Percentiles rank a stretch among this genome's conserved stretches.
These are phyloP conservation scores for Sebastes elongatus DNA, from an alignment of 2,797 vertebrate genomes.

Conservation along the genomic window DNA sequence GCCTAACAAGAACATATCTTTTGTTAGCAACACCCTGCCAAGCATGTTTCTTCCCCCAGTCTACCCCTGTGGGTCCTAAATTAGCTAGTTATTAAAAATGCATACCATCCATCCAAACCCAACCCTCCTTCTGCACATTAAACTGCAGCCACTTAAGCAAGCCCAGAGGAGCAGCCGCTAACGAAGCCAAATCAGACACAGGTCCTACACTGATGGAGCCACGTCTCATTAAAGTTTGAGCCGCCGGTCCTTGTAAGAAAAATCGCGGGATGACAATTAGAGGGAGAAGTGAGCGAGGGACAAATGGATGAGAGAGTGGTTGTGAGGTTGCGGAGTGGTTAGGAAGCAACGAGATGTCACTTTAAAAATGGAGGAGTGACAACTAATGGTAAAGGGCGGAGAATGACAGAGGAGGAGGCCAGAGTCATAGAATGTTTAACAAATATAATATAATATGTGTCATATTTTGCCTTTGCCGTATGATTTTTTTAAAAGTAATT, in stretches of 20 bases:
- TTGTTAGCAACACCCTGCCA: conserved; percentile 52
- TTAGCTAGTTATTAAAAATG: conserved; percentile 79
- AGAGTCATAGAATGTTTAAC: not conserved
- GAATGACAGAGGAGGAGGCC: not conserved
- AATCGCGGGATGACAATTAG: conserved; percentile 68
- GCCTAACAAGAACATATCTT: conserved; percentile 36
- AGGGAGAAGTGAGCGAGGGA: conserved; percentile 33
- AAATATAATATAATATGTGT: not conserved
- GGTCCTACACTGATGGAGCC: conserved; percentile 61
- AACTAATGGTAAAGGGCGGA: conserved; percentile 29
- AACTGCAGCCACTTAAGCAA: conserved; percentile 81
- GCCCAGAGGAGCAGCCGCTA: conserved; percentile 74
- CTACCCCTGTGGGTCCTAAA: conserved; percentile 64
- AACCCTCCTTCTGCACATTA: conserved; percentile 74
- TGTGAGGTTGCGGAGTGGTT: conserved; percentile 24
- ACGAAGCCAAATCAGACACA: conserved; percentile 70
- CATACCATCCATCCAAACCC: conserved; percentile 58
- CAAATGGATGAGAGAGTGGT: conserved; percentile 41
- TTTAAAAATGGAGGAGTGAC: conserved; percentile 63
- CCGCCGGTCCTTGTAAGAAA: conserved; percentile 47
- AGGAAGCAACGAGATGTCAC: conserved; percentile 29
- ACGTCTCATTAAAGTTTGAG: conserved; percentile 80
- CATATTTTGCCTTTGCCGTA: not conserved
- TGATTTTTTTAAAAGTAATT: not conserved
- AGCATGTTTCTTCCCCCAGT: conserved; percentile 12